phyloP scores from a whole-genome alignment of 2,888 invertebrate species.

The Acleris sparsana region DNA sequence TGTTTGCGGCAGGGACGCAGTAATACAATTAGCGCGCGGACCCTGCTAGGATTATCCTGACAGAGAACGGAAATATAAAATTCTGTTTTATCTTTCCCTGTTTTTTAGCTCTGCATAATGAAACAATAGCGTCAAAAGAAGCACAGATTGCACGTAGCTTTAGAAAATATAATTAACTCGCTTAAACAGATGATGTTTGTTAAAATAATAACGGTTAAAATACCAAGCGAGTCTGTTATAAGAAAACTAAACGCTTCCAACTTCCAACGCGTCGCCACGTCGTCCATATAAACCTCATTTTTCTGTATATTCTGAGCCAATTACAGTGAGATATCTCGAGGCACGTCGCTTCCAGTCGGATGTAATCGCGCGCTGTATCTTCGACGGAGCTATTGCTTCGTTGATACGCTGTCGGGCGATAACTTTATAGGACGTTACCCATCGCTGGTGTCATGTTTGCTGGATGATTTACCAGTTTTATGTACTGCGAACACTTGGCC shows the following conservation, averaged over 20 bases:
- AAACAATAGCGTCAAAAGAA: slow-evolving; percentile 27
- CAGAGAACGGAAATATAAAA: slow-evolving; percentile 35
- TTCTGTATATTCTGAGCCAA: slow-evolving; percentile 34
- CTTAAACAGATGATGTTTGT: background rate
- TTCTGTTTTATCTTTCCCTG: slow-evolving; percentile 35
- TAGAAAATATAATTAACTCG: slow-evolving; percentile 11
- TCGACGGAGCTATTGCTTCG: slow-evolving; percentile 35
- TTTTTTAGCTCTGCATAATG: slow-evolving; percentile 33
- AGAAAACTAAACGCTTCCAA: slow-evolving; percentile 13
- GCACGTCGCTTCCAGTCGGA: slow-evolving; percentile 38
- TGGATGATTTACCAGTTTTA: slow-evolving; percentile 52
- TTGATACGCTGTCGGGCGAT: slow-evolving; percentile 44
- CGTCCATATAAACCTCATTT: slow-evolving; percentile 34
- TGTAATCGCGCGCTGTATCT: slow-evolving; percentile 33
- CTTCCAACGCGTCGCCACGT: slow-evolving; percentile 14
- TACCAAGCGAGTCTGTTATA: slow-evolving; percentile 3
- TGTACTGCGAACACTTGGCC: slow-evolving; percentile 40
- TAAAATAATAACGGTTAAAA: slow-evolving; percentile 1
- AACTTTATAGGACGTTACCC: slow-evolving; percentile 52
- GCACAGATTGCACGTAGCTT: slow-evolving; percentile 24
- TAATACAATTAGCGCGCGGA: slow-evolving; percentile 29
- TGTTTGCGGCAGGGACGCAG: slow-evolving; percentile 22
- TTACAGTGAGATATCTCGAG: slow-evolving; percentile 36
- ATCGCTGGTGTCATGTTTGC: slow-evolving; percentile 47
- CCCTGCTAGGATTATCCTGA: slow-evolving; percentile 31